phyloP scores from a whole-genome alignment of 2,797 vertebrate species.

The Geotrypetes seraphini region DNA sequence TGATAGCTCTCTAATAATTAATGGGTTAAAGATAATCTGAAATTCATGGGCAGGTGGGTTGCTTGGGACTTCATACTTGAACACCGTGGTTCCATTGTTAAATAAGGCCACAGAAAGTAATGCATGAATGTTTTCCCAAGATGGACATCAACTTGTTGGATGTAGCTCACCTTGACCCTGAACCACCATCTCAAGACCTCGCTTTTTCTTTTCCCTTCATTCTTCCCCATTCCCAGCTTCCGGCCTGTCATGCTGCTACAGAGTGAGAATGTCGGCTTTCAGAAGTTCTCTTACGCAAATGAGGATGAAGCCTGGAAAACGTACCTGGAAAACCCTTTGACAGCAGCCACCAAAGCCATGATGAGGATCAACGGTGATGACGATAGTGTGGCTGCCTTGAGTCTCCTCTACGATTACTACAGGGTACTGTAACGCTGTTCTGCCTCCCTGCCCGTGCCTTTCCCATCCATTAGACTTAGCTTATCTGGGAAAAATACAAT shows the following conservation, averaged over 20 bases:
- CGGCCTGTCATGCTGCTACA: constrained; percentile 86
- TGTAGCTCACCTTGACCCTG: background rate
- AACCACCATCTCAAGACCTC: background rate
- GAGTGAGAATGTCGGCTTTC: constrained; percentile 81
- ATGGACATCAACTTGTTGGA: background rate
- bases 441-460: background rate
- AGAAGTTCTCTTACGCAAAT: constrained; percentile 66
- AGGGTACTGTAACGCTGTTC: constrained; percentile 61
- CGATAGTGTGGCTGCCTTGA: constrained; percentile 69
- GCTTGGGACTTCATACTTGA: no score
- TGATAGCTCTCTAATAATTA: no score
- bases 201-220: background rate
- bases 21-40: no score
- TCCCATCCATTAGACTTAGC: no score
- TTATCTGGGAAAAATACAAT: no score
- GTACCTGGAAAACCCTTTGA: constrained; percentile 66
- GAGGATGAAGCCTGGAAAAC: constrained; percentile 81
- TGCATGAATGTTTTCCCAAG: no score
- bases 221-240: constrained; percentile 25
- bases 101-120: no score
- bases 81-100: no score
- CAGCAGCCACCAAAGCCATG: constrained; percentile 68
- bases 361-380: constrained; percentile 77
- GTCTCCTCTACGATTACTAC: constrained; percentile 85
- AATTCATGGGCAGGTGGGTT: no score